These are phyloP conservation scores for Calliphora vomitoria DNA, from an alignment of 2,888 invertebrate species.

Conservation along the genomic window DNA sequence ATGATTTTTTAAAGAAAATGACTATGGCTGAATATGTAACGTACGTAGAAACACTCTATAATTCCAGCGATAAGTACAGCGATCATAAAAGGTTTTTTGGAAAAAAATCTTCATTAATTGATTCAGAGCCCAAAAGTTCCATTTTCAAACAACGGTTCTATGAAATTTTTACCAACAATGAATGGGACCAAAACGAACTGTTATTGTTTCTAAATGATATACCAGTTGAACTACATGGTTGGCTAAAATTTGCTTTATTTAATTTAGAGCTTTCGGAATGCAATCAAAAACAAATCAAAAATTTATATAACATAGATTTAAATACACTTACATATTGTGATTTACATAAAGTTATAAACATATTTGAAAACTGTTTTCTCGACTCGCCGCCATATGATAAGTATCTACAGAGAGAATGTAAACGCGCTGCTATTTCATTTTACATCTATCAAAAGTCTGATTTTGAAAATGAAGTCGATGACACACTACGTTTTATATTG, in stretches of 20 bases:
- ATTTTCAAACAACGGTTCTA: constrained; percentile 72
- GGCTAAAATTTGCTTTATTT: constrained; percentile 74
- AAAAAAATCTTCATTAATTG: constrained; percentile 25
- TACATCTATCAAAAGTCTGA: constrained; percentile 26
- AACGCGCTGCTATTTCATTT: constrained; percentile 49
- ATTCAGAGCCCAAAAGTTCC: neutral
- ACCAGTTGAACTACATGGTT: constrained; percentile 75
- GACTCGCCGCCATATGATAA: constrained; percentile 5
- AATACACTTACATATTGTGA: neutral
- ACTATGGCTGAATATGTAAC: constrained; percentile 77
- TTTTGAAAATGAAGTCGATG: constrained; percentile 4
- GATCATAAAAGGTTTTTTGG: constrained; percentile 54
- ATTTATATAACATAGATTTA: constrained; percentile 40
- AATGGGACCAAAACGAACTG: neutral
- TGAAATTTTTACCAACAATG: constrained; percentile 70
- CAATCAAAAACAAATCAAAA: neutral
- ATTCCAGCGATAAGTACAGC: constrained; percentile 75
- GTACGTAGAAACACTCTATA: constrained; percentile 79
- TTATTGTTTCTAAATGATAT: constrained; percentile 61
- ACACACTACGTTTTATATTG: constrained; percentile 47
- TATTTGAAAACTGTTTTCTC: constrained; percentile 30
- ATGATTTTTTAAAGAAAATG: constrained; percentile 74
- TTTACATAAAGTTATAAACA: constrained; percentile 13
- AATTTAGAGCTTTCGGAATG: neutral
- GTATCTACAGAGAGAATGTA: constrained; percentile 40